Base-by-base conservation (phyloP, 2,888 invertebrate genomes). In the Sminthurinus aureus region DNA sequence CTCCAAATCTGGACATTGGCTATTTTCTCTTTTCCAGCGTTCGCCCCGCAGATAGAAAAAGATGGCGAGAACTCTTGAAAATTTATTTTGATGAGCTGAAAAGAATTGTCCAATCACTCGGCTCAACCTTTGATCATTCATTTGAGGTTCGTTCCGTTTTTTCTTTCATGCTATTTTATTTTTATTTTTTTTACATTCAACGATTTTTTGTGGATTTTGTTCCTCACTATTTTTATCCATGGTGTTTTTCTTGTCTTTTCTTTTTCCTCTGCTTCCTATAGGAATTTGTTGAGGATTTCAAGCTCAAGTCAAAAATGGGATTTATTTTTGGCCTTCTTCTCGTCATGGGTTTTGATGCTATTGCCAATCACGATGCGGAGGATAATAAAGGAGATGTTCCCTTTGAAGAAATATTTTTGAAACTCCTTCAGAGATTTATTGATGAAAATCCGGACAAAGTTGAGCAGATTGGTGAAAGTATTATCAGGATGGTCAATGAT, bases 1-100 rank as follows among this genome's bases (percentile, higher is more conserved):
- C 66, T 3, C 79, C 79, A 64, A 79, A 64, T 15, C 15, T 79
- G 66, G 87, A 87, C 52, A 20, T 87, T 13, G 79, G 66, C 6
- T 77, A 84, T 22, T 87, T 82, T 50, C 15, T 85, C 0, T 86
- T 75, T 64, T 84, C 82, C 0, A 86, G 86, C 66, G 22, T 84
- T 0, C 20, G 85, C 13, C 77, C 77, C 9, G 80, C 73, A 50
- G 83, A 85, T 9, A 69, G 85, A 51, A 69, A 50, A 26, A 15
- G 9, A 0, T 80, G 84, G 22, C 64, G 67, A 4, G 84, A 86
- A 13, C 38, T 87, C 3, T 22, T 85, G 9, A 22, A 82, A 15
- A 22, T 80, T 11, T 87, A 86, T 66, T 79, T 69, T 51, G 52
- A 81, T 13, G 69, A 11, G 8, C 74, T 83, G 18, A 64, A 79